Conservation (phyloP, 1,140 invertebrate species). For the Diachasma alloeum region DNA sequence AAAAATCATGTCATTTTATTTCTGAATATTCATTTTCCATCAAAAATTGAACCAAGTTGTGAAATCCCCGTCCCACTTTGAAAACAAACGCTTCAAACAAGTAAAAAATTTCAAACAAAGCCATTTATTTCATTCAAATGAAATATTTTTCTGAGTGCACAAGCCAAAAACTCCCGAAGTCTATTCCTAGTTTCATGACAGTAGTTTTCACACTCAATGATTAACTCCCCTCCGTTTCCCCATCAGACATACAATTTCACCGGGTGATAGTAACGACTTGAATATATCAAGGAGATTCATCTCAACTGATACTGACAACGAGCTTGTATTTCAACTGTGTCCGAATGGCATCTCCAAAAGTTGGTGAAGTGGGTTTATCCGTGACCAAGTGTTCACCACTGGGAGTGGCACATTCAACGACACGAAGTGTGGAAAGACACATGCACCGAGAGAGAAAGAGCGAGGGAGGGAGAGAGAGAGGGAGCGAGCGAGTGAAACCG, state of each 20-base stretch:
- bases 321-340: neutral
- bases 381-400: constrained; percentile 25
- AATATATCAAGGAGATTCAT: neutral
- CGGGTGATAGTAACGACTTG: neutral
- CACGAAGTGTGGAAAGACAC: constrained; percentile 16
- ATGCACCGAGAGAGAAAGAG: neutral
- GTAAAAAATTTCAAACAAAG: no score
- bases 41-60: no score
- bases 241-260: neutral
- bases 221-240: neutral
- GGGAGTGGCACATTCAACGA: constrained; percentile 29
- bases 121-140: no score
- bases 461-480: no score
- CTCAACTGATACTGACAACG: constrained; percentile 13
- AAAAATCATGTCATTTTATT: no score
- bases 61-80: no score
- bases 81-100: no score
- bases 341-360: neutral
- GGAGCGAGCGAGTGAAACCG: neutral
- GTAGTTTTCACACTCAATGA: no score
- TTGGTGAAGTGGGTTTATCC: constrained; percentile 5
- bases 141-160: no score
- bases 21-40: no score
- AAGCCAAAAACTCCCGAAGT: neutral
- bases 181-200: constrained; percentile 23